Conservation (phyloP, 2,797 vertebrate species). For the Phalanger gymnotis region DNA sequence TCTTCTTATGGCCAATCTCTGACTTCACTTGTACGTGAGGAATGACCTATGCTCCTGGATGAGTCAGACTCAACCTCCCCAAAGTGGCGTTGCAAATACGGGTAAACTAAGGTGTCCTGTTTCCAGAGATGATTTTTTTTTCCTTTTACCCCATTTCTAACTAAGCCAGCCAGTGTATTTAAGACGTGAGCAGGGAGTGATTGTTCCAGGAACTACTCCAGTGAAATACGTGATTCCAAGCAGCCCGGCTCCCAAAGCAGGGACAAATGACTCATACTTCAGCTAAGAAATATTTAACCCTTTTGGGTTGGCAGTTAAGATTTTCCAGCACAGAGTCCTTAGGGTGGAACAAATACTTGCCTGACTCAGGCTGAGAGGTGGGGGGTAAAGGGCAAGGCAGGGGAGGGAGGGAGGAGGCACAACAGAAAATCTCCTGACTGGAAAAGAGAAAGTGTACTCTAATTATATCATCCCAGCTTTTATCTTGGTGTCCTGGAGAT, state of each 20-base stretch:
- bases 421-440: neutral
- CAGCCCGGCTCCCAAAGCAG: slow-evolving; percentile 47
- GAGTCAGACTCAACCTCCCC: neutral
- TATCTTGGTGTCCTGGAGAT: neutral
- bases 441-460: neutral
- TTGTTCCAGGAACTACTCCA: slow-evolving; percentile 77
- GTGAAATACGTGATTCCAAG: slow-evolving; percentile 70
- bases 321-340: neutral
- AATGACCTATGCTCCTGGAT: neutral
- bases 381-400: neutral
- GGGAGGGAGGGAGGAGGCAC: neutral
- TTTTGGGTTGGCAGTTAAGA: slow-evolving; percentile 23
- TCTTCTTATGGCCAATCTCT: neutral
- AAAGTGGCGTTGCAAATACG: neutral
- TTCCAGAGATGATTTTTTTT: neutral
- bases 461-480: neutral
- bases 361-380: neutral
- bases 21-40: neutral
- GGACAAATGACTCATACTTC: slow-evolving; percentile 78
- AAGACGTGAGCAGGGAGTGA: slow-evolving; percentile 57
- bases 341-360: neutral
- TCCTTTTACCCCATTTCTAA: neutral
- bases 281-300: slow-evolving; percentile 76
- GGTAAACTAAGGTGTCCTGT: neutral
- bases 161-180: neutral